phyloP scores from a whole-genome alignment of 2,888 invertebrate species.

The Theodoxus fluviatilis region DNA sequence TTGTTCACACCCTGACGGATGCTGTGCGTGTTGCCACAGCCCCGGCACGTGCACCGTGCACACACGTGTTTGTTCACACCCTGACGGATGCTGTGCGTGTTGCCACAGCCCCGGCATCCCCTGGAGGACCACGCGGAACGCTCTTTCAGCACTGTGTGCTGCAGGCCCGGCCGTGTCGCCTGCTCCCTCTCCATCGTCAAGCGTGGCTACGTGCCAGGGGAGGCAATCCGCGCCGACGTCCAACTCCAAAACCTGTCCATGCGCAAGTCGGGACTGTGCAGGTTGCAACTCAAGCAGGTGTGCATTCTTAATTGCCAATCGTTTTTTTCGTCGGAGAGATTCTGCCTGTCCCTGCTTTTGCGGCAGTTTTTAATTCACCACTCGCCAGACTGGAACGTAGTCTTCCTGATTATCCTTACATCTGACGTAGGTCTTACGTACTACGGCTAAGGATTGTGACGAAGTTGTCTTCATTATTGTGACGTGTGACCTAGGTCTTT shows the following conservation, averaged over 20 bases:
- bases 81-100: not conserved
- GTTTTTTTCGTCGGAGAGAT: too few species aligned
- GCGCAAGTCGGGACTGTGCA: slow-evolving; percentile 52
- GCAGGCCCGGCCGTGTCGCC: slow-evolving; percentile 56
- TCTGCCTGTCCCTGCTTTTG: too few species aligned
- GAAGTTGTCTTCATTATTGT: too few species aligned
- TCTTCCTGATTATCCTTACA: too few species aligned
- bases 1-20: not conserved
- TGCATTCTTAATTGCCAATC: too few species aligned
- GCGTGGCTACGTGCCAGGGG: slow-evolving; percentile 58
- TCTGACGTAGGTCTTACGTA: too few species aligned
- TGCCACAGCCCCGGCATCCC: slow-evolving; percentile 42
- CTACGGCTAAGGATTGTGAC: too few species aligned
- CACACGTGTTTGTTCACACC: too few species aligned
- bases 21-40: slow-evolving; percentile 24
- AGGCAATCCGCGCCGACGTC: slow-evolving; percentile 51
- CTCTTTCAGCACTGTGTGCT: slow-evolving; percentile 53
- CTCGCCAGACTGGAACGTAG: too few species aligned
- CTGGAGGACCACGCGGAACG: slow-evolving; percentile 57
- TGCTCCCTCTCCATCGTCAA: slow-evolving; percentile 54
- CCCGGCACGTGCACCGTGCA: slow-evolving; percentile 5
- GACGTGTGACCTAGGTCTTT: too few species aligned
- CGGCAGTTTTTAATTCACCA: too few species aligned
- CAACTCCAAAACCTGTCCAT: slow-evolving; percentile 57
- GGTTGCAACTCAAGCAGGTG: slow-evolving; percentile 57